Percentiles rank a stretch among this genome's conserved stretches.
Evolutionary conservation across 2,888 invertebrate species (phyloP).

Genomic region (Agrilus biguttatus): DNA sequence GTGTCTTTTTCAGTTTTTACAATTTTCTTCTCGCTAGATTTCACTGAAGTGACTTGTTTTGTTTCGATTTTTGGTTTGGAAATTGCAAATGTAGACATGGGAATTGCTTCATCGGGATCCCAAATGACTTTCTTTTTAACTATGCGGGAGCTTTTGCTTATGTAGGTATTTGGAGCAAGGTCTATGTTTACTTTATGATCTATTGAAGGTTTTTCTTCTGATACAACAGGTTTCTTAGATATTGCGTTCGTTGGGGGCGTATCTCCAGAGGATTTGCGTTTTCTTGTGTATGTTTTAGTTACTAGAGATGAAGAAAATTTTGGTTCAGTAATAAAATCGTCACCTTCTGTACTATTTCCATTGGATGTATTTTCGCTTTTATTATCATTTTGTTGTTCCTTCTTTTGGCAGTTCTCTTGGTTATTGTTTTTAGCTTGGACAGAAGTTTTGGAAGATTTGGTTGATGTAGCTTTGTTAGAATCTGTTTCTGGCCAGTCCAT

Average conservation of each 20-base stretch:
- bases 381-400: background rate
- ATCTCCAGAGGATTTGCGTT: slow-evolving; percentile 22
- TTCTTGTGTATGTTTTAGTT: slow-evolving; percentile 28
- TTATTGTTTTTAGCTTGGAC: background rate
- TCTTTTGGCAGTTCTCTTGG: background rate
- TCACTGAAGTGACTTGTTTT: slow-evolving; percentile 1
- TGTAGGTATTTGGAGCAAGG: slow-evolving; percentile 18
- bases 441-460: too few relatives aligned
- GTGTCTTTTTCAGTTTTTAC: background rate
- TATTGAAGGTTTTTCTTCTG: slow-evolving; percentile 7
- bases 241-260: background rate
- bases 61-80: slow-evolving; percentile 4
- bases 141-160: slow-evolving; percentile 37
- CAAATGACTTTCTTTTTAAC: slow-evolving; percentile 62
- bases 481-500: slow-evolving; percentile 9
- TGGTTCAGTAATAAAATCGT: slow-evolving; percentile 16
- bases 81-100: slow-evolving; percentile 1
- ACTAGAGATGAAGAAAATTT: slow-evolving; percentile 21
- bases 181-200: slow-evolving; percentile 4
- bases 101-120: slow-evolving; percentile 46
- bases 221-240: background rate
- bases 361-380: background rate
- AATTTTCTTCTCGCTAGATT: slow-evolving; percentile 2
- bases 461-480: slow-evolving; percentile 11
- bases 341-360: background rate